phyloP scores from a whole-genome alignment of 2,113 vertebrate genomes.

The Callorhinus ursinus region DNA sequence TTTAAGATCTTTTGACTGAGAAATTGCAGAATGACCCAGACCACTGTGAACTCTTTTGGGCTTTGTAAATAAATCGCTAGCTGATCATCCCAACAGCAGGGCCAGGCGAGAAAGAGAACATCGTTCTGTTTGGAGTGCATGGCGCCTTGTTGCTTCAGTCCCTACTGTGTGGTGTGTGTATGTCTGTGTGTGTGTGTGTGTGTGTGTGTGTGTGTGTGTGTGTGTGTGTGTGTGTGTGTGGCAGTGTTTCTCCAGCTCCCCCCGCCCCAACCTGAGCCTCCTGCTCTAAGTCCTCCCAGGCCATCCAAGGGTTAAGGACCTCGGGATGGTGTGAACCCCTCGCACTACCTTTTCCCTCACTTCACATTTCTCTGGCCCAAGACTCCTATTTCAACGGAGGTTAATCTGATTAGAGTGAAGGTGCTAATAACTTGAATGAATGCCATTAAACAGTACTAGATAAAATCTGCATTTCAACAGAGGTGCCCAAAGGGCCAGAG shows the following conservation, averaged over 20 bases:
- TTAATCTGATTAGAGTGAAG: conserved; percentile 76
- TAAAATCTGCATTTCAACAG: conserved; percentile 71
- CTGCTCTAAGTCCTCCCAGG: not conserved
- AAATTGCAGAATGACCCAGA: not conserved
- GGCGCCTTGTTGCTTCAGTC: not conserved
- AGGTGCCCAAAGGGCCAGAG: conserved; percentile 48
- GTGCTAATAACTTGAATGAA: conserved; percentile 75
- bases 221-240: too few species aligned
- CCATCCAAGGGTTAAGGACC: conserved; percentile 52
- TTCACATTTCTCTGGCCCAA: not conserved
- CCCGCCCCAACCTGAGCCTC: not conserved
- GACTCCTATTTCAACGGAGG: conserved; percentile 14
- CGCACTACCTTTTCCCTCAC: not conserved
- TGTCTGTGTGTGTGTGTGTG: too few species aligned
- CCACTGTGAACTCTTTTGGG: not conserved
- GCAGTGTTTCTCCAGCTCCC: too few species aligned
- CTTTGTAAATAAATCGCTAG: not conserved
- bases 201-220: too few species aligned
- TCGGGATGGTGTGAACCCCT: not conserved
- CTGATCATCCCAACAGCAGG: not conserved
- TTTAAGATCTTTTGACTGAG: conserved; percentile 1
- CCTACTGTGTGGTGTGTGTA: rapidly evolving
- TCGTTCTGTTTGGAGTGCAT: not conserved
- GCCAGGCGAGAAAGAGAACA: rapidly evolving
- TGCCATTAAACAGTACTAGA: conserved; percentile 51